Evolutionary conservation across 2,888 invertebrate species (phyloP).

Genomic region (Teleiodes luculella): DNA sequence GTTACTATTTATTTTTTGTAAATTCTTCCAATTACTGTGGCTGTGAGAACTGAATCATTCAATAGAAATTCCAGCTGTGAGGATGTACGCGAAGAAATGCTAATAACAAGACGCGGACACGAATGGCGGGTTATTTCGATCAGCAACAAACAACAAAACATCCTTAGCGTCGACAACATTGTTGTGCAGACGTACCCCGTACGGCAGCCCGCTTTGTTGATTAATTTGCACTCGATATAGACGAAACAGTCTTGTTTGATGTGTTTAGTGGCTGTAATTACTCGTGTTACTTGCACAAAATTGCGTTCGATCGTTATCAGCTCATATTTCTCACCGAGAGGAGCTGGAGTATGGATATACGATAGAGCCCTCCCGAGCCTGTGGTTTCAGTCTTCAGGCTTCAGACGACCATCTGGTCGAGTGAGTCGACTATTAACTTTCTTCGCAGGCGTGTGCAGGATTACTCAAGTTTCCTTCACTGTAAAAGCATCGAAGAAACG

Average conservation of each 20-base stretch:
- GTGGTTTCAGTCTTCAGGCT: no score
- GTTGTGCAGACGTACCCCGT: constrained; percentile 33
- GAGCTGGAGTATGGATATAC: no score
- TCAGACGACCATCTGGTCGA: no score
- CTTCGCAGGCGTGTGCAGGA: no score
- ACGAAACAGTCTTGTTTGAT: constrained; percentile 7
- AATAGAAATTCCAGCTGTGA: constrained; percentile 2
- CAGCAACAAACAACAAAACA: constrained; percentile 58
- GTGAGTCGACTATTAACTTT: no score
- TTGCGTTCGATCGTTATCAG: background rate
- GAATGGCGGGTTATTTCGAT: constrained; percentile 56
- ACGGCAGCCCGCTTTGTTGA: constrained; percentile 21
- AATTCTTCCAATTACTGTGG: background rate
- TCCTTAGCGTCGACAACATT: constrained; percentile 54
- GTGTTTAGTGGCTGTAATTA: background rate
- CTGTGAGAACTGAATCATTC: background rate
- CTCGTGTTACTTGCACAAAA: constrained; percentile 2
- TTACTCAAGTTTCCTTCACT: no score
- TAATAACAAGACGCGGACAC: constrained; percentile 6
- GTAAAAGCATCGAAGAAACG: no score
- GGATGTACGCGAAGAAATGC: constrained; percentile 7
- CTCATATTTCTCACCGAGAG: no score
- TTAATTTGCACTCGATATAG: constrained; percentile 21
- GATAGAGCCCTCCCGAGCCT: no score
- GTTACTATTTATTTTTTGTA: no score